Evolutionary conservation across 2,888 invertebrate species (phyloP), one percentile per base, ranked within the genome.

Genomic region (Nipponacmea schrenckii): DNA sequence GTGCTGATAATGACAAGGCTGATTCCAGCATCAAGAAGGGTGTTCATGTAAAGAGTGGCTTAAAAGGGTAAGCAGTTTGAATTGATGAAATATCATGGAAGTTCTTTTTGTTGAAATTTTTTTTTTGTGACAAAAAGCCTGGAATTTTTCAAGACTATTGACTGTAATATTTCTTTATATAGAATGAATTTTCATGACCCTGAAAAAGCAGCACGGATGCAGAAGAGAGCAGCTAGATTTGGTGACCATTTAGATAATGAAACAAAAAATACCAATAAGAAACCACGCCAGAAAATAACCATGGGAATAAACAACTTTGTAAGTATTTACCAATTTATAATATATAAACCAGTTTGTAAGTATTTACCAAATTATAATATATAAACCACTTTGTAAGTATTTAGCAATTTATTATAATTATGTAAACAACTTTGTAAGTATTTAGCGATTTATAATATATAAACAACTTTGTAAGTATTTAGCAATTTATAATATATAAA

Each of bases 151-250:
- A 39, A 39, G 31, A 31, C 31, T 31, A 31, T 31, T 31, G 5
- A 3, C 5, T 31, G 3, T 31, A 5, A 39, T 39, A 39, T 8
- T 39, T 39, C 10, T 10, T 68, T 72, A n/a, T 67, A 68, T 76
- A 74, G 67, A 39, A 66, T 79, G 48, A 83, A 84, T 44, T 80
- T 77, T 62, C 76, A 82, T 73, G 83, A 80, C 69, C 84, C 82
- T 48, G 77, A 81, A 48, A 84, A 83, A 46, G 81, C 78, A 68
- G 81, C 75, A 12, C 81, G 83, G 68, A 78, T 87, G 71, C 76
- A 84, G 87, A 95, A 96, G 87, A 92, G 97, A 81, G 97, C 97
- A 67, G 96, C 95, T 74, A 92, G 97, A 83, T 97, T 97, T 91
- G 85, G 85, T 45, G 83, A 83, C 39, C 85, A 84, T 26, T 74